These are phyloP conservation scores for Odontomyia ornata DNA, from an alignment of 2,888 invertebrate genomes.

Conservation along the genomic window DNA sequence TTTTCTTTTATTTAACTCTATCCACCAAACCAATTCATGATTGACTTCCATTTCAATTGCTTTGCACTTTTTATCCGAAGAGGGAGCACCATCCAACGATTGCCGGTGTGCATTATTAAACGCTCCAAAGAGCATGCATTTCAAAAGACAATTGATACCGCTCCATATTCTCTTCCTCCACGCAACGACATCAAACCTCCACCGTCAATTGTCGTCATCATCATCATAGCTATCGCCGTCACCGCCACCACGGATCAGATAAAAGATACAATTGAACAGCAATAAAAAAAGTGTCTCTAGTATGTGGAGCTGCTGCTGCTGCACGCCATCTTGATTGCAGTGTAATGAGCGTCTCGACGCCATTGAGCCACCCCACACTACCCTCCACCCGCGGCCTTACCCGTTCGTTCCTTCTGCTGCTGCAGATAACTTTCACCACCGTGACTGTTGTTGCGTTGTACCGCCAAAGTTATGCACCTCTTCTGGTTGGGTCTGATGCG, in stretches of 20 bases:
- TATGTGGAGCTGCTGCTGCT: too few species aligned
- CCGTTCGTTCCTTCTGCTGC: not conserved
- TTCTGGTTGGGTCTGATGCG: not conserved
- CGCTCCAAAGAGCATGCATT: not conserved
- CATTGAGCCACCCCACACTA: not conserved
- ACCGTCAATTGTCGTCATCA: not conserved
- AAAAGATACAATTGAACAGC: not conserved
- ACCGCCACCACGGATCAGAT: not conserved
- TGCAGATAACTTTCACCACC: not conserved
- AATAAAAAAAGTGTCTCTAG: not conserved
- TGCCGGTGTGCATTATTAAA: not conserved
- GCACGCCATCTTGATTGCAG: constrained; percentile 23
- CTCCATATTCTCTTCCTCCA: not conserved
- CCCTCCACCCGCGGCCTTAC: not conserved
- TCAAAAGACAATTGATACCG: not conserved
- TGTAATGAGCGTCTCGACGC: constrained; percentile 19
- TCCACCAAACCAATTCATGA: not conserved
- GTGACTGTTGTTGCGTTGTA: not conserved
- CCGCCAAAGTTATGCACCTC: too few species aligned
- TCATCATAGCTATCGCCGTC: too few species aligned
- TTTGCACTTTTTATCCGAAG: not conserved
- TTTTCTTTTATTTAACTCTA: too few species aligned
- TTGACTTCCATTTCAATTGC: not conserved
- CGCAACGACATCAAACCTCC: not conserved
- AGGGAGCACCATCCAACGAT: too few species aligned